Base-by-base conservation (phyloP, 2,113 vertebrate species). In the Rattus rattus region DNA sequence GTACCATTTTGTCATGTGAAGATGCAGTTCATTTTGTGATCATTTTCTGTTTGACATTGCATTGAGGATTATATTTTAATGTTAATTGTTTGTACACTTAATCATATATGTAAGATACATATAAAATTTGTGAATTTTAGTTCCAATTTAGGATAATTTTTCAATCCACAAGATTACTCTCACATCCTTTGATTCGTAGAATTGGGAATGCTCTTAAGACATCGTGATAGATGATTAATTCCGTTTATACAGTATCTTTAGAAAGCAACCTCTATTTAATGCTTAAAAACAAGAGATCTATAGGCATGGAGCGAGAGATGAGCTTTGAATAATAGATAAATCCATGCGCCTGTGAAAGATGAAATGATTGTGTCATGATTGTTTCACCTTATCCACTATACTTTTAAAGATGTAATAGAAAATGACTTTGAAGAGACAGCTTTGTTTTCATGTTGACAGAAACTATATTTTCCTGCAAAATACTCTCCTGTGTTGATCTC, bases 1-100 rank as follows among this genome's bases (percentile, higher is more conserved):
- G 67, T 76, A 95, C 61, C 79, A 93, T 95, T 73, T 94, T 96
- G 80, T 96, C 96, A 97, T 94, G 80, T 79, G 88, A 94, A 81
- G 84, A n/a, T 96, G 14, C 59, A 94, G 49, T 96, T 97, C 87
- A 96, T 96, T 75, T 96, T 97, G 90, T 96, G 84, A 88, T 97
- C 89, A 91, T 96, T 93, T 95, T 92, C 33, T 97, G 90, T 97
- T 96, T 94, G 43, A 70, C 2, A 90, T 88, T 91, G 9, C 93
- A 94, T 36, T 94, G 67, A 93, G 95, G 81, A 83, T 91, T 47
- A 93, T 92, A 91, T 79, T 96, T 94, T 77, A 85, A 88, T 96
- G 75, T 95, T 93, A 85, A 95, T 86, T 96, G 90, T 97, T 65
- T 93, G 52, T n/a, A 49, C 93, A 93, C 69, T 36, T 97, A 91